Percentiles rank a stretch among this genome's conserved stretches.
Evolutionary conservation across 2,888 invertebrate genomes (phyloP).

Genomic region (Tanytarsus gracilentus): DNA sequence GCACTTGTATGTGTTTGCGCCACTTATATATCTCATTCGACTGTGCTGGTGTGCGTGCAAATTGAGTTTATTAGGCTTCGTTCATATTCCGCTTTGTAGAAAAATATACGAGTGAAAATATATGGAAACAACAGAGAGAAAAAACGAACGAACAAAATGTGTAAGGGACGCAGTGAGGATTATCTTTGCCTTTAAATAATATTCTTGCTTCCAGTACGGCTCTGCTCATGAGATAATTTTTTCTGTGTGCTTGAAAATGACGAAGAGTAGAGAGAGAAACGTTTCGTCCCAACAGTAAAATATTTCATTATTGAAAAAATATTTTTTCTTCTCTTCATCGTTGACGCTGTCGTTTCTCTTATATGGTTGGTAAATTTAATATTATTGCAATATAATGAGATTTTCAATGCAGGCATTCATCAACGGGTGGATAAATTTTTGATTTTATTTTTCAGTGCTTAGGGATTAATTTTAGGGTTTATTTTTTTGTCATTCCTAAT

Average conservation of each 20-base stretch:
- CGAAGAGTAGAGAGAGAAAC: conserved; percentile 2
- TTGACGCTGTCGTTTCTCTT: too few relatives aligned
- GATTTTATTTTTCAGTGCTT: too few relatives aligned
- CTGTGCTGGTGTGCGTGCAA: conserved; percentile 3
- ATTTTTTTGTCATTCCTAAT: too few relatives aligned
- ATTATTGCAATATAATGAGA: not conserved
- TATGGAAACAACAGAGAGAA: not conserved
- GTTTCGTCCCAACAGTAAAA: conserved; percentile 12
- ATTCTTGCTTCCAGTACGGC: not conserved
- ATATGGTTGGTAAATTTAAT: conserved; percentile 11
- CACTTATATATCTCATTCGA: not conserved
- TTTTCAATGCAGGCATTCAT: too few relatives aligned
- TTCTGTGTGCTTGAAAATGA: conserved; percentile 13
- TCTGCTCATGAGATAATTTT: not conserved
- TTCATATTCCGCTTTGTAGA: not conserved
- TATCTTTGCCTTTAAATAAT: not conserved
- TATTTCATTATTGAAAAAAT: conserved; percentile 1
- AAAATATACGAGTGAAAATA: conserved; percentile 21
- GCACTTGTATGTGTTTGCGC: not conserved
- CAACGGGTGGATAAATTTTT: too few relatives aligned
- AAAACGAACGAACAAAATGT: conserved; percentile 3
- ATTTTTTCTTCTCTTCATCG: too few relatives aligned
- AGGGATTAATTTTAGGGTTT: too few relatives aligned
- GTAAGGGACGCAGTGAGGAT: not conserved
- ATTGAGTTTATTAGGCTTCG: conserved; percentile 19